Base-by-base conservation (phyloP, 2,113 vertebrate species). In the Hippocampus comes region DNA sequence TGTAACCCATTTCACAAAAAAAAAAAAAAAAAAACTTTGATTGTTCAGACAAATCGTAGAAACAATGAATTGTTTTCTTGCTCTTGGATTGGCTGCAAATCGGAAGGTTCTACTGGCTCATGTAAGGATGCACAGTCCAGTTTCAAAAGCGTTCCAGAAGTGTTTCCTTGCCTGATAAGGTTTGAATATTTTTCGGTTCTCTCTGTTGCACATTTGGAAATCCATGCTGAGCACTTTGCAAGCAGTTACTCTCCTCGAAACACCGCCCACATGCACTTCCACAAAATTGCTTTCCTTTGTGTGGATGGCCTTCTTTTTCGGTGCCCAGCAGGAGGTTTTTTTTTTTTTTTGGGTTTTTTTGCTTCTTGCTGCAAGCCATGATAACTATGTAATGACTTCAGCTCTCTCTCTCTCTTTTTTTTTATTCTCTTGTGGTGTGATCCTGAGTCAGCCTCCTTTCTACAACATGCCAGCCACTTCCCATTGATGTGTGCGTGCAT, bases 121-220 rank as follows among this genome's bases (percentile, higher is more conserved):
- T 49, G 14, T 49, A 4, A 17, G 42, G 2, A 1, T 12, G 42
- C 42, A 43, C 2, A 2, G 48, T 17, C 48, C 15, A 49, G 48
- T 49, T 49, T 18, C 17, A 15, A 49, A 0, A 17, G 15, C 4
- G 48, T 49, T 15, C 14, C 15, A 49, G 15, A 53, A 21, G 51
- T 49, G 48, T 17, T 17, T 17, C 12, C 48, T 49, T 49, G 48
- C 48, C 11, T 1, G 14, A 14, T 17, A 49, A 49, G 14, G 2
- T 14, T 18, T 49, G 48, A 49, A 49, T 15, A 49, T 49, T 49
- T 18, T 49, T 49, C 14, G 2, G 15, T 14, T 17, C 12, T 49
- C 14, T 49, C 48, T 5, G 48, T 73, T 80, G 18, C 65, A 67
- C 60, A 72, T 85, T 88, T 89, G 71, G 86, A 66, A 74, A 75